These are phyloP conservation scores for Fistularia tabacaria DNA, from an alignment of 2,797 vertebrate species.

Conservation along the genomic window DNA sequence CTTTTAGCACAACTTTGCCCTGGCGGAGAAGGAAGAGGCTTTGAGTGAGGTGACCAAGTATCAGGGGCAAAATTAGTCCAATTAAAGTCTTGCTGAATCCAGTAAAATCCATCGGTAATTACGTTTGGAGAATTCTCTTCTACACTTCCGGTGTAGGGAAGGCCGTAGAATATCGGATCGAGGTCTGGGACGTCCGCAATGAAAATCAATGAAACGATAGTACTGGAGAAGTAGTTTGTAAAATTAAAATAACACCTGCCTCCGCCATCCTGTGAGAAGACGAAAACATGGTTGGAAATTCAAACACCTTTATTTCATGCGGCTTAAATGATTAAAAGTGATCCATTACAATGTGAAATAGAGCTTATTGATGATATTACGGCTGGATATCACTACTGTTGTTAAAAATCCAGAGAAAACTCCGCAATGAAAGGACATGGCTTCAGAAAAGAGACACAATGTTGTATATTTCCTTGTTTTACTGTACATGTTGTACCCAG, in stretches of 20 bases:
- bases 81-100: too few relatives aligned
- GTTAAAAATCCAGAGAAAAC: too few relatives aligned
- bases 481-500: too few relatives aligned
- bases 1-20: conserved; percentile 70
- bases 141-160: conserved; percentile 68
- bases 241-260: conserved; percentile 21
- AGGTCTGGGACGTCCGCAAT: conserved; percentile 80
- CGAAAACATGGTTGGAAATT: background rate
- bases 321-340: too few relatives aligned
- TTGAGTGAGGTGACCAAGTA: background rate
- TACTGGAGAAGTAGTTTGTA: background rate
- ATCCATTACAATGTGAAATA: too few relatives aligned
- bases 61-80: too few relatives aligned
- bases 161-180: conserved; percentile 78
- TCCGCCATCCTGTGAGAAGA: conserved; percentile 76
- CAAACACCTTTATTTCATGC: too few relatives aligned
- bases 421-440: too few relatives aligned
- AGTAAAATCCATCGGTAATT: conserved; percentile 28
- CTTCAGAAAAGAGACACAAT: too few relatives aligned
- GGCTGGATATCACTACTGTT: too few relatives aligned
- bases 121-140: conserved; percentile 74
- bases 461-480: too few relatives aligned
- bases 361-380: too few relatives aligned
- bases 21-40: conserved; percentile 39
- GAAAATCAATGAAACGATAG: conserved; percentile 71